A percentile compares a stretch with the other conserved stretches of the same genome.
Evolutionary conservation across 2,113 vertebrate genomes (phyloP).

Genomic region (Mustela nigripes): DNA sequence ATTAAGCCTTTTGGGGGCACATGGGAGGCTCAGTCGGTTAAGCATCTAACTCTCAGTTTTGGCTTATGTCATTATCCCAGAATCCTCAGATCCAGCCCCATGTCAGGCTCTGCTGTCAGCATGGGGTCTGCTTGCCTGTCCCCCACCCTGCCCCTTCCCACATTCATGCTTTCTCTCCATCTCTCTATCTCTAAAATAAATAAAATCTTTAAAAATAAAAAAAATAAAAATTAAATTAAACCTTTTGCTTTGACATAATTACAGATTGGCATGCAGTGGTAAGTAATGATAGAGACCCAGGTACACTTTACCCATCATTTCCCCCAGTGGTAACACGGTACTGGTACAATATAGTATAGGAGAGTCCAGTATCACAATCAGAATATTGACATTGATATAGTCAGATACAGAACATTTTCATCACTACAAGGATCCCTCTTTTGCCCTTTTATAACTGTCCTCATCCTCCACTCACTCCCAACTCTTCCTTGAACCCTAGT

Average conservation of each 20-base stretch:
- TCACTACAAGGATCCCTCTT: background rate
- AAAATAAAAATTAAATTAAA: background rate
- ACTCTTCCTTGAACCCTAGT: background rate
- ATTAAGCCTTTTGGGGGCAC: background rate
- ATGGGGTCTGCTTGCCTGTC: background rate
- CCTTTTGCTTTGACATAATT: background rate
- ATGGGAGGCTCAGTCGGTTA: no score
- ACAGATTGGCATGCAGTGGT: background rate
- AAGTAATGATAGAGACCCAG: background rate
- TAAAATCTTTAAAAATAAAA: background rate
- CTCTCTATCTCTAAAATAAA: background rate
- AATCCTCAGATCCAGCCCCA: no score
- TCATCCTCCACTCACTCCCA: background rate
- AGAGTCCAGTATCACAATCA: background rate
- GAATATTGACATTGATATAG: background rate
- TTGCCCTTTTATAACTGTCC: background rate
- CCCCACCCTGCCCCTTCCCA: background rate
- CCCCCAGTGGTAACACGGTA: background rate
- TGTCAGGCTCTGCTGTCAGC: no score
- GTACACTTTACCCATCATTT: background rate
- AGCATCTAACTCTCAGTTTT: no score
- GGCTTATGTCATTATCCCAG: no score
- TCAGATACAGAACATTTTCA: background rate
- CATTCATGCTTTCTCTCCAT: background rate
- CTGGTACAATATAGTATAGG: background rate